Conservation (phyloP, 2,113 vertebrate genomes). For the Xenus cinereus region DNA sequence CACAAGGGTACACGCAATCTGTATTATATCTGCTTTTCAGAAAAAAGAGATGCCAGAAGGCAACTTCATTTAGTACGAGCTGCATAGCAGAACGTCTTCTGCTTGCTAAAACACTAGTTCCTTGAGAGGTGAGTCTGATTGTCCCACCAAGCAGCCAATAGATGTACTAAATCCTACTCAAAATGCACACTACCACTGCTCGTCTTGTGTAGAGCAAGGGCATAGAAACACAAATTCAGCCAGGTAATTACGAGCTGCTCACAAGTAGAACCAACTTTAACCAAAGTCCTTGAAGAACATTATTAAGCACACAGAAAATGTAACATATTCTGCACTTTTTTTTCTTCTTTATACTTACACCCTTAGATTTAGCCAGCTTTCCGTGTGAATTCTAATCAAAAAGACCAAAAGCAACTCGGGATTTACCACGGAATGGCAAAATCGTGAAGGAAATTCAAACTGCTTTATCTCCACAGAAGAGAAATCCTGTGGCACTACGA, state of each 20-base stretch:
- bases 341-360: not conserved
- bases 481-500: not conserved
- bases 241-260: not conserved
- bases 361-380: not conserved
- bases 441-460: not conserved
- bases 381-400: not conserved
- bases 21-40: too few species aligned
- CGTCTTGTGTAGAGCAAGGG: rapidly evolving
- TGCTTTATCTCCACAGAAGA: not conserved
- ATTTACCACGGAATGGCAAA: not conserved
- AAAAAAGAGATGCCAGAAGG: not conserved
- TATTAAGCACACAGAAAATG: not conserved
- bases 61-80: not conserved
- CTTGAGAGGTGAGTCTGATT: not conserved
- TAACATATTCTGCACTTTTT: not conserved
- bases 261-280: not conserved
- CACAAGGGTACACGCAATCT: rapidly evolving
- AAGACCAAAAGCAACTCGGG: not conserved
- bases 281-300: not conserved
- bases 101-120: not conserved
- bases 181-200: not conserved
- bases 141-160: not conserved
- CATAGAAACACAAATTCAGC: not conserved
- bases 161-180: not conserved
- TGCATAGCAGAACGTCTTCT: not conserved